phyloP scores from a whole-genome alignment of 2,113 vertebrate genomes.

The Ramphastos sulfuratus region DNA sequence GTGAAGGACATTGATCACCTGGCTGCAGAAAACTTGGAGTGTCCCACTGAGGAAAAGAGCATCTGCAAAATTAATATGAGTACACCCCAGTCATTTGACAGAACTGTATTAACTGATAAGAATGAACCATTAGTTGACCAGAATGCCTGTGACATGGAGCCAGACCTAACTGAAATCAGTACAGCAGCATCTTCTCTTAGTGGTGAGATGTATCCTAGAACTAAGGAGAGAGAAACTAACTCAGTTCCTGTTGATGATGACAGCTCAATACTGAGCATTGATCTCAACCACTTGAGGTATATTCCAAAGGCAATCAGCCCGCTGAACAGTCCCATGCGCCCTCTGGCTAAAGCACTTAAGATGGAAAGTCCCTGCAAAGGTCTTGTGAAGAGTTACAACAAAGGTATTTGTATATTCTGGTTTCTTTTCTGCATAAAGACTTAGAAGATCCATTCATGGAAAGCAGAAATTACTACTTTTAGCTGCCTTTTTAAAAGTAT shows the following conservation, averaged over 20 bases:
- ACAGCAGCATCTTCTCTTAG: conserved; percentile 37
- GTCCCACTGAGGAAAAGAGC: background rate
- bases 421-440: background rate
- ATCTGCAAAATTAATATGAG: background rate
- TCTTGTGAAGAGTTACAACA: conserved; percentile 80
- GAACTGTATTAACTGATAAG: background rate
- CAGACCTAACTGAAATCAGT: conserved; percentile 43
- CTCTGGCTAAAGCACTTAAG: conserved; percentile 75
- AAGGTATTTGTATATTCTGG: conserved; percentile 77
- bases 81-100: background rate
- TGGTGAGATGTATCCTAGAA: conserved; percentile 21
- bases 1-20: background rate
- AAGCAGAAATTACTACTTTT: background rate
- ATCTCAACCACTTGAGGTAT: conserved; percentile 84
- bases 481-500: background rate
- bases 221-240: conserved; percentile 58
- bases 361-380: conserved; percentile 76
- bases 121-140: conserved; percentile 8
- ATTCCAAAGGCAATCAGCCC: conserved; percentile 94
- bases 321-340: conserved; percentile 89
- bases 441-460: background rate
- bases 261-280: conserved; percentile 90
- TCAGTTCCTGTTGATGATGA: conserved; percentile 82
- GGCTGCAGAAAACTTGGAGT: background rate
- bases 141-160: conserved; percentile 55